These are phyloP conservation scores for Melanostoma mellinum DNA, from an alignment of 2,888 invertebrate species.

Conservation along the genomic window DNA sequence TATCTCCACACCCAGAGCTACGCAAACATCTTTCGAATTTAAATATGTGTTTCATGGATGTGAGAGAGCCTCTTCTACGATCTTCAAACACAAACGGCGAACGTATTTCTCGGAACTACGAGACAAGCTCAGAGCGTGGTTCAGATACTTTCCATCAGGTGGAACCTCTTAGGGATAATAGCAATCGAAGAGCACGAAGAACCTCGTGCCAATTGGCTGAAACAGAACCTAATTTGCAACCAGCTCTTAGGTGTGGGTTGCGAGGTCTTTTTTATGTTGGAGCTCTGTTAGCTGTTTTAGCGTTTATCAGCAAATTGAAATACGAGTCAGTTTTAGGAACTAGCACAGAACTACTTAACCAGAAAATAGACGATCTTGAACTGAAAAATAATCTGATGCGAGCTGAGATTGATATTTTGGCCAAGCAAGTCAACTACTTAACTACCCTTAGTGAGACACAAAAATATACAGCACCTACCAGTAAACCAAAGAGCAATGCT, in stretches of 20 bases:
- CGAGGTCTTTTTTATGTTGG: slow-evolving; percentile 77
- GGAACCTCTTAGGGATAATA: slow-evolving; percentile 39
- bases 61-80: neutral
- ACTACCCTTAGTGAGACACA: slow-evolving; percentile 67
- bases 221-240: slow-evolving; percentile 15
- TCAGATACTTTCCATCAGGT: slow-evolving; percentile 49
- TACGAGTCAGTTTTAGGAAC: slow-evolving; percentile 73
- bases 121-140: slow-evolving; percentile 45
- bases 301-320: slow-evolving; percentile 77
- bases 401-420: slow-evolving; percentile 79
- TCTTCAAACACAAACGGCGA: slow-evolving; percentile 8
- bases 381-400: slow-evolving; percentile 80
- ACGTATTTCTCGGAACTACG: slow-evolving; percentile 23
- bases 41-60: slow-evolving; percentile 67
- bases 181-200: slow-evolving; percentile 12
- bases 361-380: slow-evolving; percentile 77
- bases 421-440: slow-evolving; percentile 79
- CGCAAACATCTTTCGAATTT: slow-evolving; percentile 76
- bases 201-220: slow-evolving; percentile 34
- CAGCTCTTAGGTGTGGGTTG: slow-evolving; percentile 74
- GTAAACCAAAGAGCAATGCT: slow-evolving; percentile 45
- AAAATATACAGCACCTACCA: slow-evolving; percentile 28
- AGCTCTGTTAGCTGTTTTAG: slow-evolving; percentile 76
- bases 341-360: slow-evolving; percentile 71
- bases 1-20: slow-evolving; percentile 78